A percentile compares a stretch with the other conserved stretches of the same genome.
Evolutionary conservation across 37 sponge, comb jelly and placozoan genomes (phyloP).

Genomic region (Agelas oroides): DNA sequence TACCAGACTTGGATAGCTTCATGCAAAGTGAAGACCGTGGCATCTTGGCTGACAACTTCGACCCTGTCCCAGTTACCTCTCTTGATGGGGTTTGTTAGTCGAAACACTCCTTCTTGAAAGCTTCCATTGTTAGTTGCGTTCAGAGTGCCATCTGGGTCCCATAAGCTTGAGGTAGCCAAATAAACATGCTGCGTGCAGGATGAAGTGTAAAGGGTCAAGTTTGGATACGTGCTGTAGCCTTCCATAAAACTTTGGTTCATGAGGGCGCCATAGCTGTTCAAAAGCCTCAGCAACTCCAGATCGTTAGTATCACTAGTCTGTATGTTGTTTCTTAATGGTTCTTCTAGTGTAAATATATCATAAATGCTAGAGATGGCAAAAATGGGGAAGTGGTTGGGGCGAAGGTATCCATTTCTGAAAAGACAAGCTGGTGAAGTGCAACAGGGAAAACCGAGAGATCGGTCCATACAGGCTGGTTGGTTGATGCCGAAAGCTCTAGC

Average conservation of each 20-base stretch:
- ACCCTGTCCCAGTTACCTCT: conserved; percentile 46
- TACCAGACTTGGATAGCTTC: conserved; percentile 50
- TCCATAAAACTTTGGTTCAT: conserved; percentile 38
- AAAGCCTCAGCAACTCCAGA: conserved; percentile 23
- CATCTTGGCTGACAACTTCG: background rate
- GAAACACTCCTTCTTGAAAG: conserved; percentile 4
- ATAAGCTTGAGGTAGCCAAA: conserved; percentile 58
- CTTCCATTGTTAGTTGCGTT: background rate
- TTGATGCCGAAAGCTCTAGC: conserved; percentile 1
- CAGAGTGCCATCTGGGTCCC: conserved; percentile 43
- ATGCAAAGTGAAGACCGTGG: conserved; percentile 3
- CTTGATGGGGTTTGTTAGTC: conserved; percentile 44
- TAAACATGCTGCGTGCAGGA: conserved; percentile 82
- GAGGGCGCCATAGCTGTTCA: conserved; percentile 58
- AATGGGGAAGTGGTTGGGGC: conserved; percentile 12
- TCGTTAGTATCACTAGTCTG: background rate
- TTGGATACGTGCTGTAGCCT: conserved; percentile 21
- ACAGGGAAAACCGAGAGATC: conserved; percentile 61
- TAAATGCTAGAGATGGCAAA: conserved; percentile 67
- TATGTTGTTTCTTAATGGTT: background rate
- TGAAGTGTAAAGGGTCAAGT: conserved; percentile 60
- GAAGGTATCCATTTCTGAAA: conserved; percentile 31
- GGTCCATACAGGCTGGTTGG: conserved; percentile 38
- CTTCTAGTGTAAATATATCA: conserved; percentile 64
- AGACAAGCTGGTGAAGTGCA: conserved; percentile 69